Percentiles rank a stretch among this genome's conserved stretches.
Evolutionary conservation across 2,888 invertebrate genomes (phyloP).

Genomic region (Melanostoma scalare): DNA sequence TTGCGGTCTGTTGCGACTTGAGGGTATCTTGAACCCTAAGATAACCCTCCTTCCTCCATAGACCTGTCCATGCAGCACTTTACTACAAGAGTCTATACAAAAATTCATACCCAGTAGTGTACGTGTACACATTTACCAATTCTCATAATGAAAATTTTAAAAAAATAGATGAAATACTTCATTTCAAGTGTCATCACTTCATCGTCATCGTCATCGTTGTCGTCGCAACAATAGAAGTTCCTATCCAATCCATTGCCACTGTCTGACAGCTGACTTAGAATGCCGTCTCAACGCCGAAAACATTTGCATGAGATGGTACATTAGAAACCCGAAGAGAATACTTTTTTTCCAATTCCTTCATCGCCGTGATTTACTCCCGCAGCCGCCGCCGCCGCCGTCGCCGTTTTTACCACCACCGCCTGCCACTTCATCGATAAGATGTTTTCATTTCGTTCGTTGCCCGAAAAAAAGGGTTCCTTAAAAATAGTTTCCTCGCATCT

Average conservation of each 20-base stretch:
- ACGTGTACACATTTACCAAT: constrained; percentile 7
- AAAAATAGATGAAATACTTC: constrained; percentile 21
- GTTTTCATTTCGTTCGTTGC: constrained; percentile 40
- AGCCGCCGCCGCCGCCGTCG: background rate
- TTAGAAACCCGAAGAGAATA: constrained; percentile 35
- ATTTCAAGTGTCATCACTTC: constrained; percentile 69
- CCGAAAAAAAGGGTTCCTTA: constrained; percentile 61
- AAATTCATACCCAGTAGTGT: constrained; percentile 50
- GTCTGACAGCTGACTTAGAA: constrained; percentile 70
- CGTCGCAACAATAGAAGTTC: constrained; percentile 46
- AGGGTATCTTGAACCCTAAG: constrained; percentile 49
- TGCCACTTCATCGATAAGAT: constrained; percentile 56
- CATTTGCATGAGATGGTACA: constrained; percentile 39
- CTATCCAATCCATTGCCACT: constrained; percentile 57
- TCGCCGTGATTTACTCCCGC: constrained; percentile 67
- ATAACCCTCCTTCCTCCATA: constrained; percentile 47
- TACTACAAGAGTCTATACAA: constrained; percentile 6
- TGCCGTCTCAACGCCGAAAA: constrained; percentile 30
- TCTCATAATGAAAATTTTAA: constrained; percentile 25
- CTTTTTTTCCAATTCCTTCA: constrained; percentile 44
- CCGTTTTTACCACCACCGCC: background rate
- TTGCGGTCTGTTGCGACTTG: constrained; percentile 38
- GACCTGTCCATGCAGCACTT: background rate
- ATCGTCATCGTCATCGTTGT: constrained; percentile 69
- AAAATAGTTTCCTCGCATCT: constrained; percentile 56